Percentiles rank a stretch among this genome's conserved stretches.
Conservation (phyloP, 23 tunicate species). For the Halocynthia roretzi region DNA sequence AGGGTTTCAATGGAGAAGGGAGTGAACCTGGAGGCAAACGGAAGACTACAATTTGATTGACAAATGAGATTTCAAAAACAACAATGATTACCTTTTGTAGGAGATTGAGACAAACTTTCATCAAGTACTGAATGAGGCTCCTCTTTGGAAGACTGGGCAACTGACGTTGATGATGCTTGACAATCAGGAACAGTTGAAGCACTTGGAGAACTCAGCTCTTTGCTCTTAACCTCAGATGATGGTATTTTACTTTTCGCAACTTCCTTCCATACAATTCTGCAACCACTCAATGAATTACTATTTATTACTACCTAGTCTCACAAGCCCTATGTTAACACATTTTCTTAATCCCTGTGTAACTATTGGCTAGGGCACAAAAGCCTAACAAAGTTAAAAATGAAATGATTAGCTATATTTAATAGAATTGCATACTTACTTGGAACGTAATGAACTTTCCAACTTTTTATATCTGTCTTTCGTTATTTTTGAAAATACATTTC, state of each 20-base stretch:
- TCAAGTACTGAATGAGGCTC: conserved; percentile 1
- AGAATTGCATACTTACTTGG: conserved; percentile 1
- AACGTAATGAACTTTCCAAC: conserved; percentile 10
- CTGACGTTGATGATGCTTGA: background rate
- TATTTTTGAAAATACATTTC: background rate
- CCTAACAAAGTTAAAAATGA: too few species aligned
- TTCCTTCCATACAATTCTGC: conserved; percentile 7
- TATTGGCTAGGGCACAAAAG: too few species aligned
- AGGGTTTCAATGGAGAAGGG: conserved; percentile 78
- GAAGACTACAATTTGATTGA: background rate
- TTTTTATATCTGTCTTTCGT: conserved; percentile 20
- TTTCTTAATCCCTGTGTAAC: too few species aligned
- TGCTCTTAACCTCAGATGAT: background rate
- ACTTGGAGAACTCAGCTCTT: background rate
- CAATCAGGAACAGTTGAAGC: background rate
- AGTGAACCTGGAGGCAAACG: conserved; percentile 19
- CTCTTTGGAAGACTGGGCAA: background rate
- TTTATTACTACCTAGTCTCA: background rate
- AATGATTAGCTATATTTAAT: too few species aligned
- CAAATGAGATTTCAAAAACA: background rate
- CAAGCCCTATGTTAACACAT: too few species aligned
- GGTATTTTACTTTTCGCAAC: background rate
- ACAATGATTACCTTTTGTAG: background rate
- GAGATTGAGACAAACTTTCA: conserved; percentile 11
- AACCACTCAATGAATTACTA: background rate